A percentile compares a stretch with the other conserved stretches of the same genome.
Conservation (phyloP, 2,113 vertebrate genomes). For the Oreochromis niloticus region DNA sequence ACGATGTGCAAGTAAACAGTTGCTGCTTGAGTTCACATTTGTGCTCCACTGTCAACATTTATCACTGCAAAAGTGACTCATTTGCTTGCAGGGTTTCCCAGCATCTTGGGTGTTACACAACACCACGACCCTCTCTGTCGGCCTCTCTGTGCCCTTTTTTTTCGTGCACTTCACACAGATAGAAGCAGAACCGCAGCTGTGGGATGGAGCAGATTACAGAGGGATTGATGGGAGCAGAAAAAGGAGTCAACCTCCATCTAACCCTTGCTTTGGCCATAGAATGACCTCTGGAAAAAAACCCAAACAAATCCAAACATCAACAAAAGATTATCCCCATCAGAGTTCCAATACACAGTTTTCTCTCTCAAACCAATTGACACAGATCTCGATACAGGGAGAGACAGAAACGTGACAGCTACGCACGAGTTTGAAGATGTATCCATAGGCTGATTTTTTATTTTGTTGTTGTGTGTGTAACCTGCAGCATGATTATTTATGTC, state of each 20-base stretch:
- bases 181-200: background rate
- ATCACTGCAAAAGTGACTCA: slow-evolving; percentile 13
- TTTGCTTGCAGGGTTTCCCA: slow-evolving; percentile 14
- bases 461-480: background rate
- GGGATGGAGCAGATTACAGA: background rate
- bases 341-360: background rate
- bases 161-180: background rate
- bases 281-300: slow-evolving; percentile 1
- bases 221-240: background rate
- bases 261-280: slow-evolving; percentile 2
- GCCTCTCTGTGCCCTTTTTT: background rate
- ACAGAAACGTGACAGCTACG: background rate
- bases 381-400: background rate
- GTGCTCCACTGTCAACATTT: slow-evolving; percentile 11
- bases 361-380: background rate
- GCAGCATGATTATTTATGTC: background rate
- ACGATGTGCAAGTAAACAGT: slow-evolving; percentile 14
- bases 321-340: slow-evolving; percentile 30
- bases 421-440: background rate
- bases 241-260: background rate
- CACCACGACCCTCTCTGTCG: background rate
- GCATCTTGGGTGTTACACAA: slow-evolving; percentile 11
- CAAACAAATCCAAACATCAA: slow-evolving; percentile 30
- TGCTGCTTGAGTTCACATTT: slow-evolving; percentile 14
- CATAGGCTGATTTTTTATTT: background rate